Evolutionary conservation across 2,888 invertebrate species (phyloP), one percentile per base, ranked within the genome.

Genomic region (Tricholauxania praeusta): DNA sequence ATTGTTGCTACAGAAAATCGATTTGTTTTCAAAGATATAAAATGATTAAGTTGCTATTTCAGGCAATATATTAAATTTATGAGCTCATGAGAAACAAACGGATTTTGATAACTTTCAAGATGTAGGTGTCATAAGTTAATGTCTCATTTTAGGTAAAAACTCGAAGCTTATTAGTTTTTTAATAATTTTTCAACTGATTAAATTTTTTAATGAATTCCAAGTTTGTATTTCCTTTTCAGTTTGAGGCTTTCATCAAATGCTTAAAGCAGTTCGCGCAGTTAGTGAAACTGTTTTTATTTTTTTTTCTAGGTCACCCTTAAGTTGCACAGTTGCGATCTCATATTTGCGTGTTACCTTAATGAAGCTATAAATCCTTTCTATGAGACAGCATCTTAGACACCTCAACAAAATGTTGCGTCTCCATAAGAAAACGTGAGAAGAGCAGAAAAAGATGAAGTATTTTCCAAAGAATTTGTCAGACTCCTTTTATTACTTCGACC

Each of bases 321-420:
- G 7, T 39, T 39, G 39, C 39, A 39, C 60, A 28, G 39, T 8
- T 28, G 32, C 10, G 15, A 39, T n/a, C 60, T 66, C 72, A 74
- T 74, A 74, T 65, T 59, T 72, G 51, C 69, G 59, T 74, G 72
- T 72, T 74, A 49, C 70, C 55, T 66, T 75, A 75, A 75, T 74
- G 75, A 75, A 75, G 75, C 59, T 69, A 75, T 75, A 74, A 75
- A 75, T 75, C 70, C 47, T 74, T 32, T 70, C 62, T 74, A 75
- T 75, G 73, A 57, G 73, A 55, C 64, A 51, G 32, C 70, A 74
- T 73, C 72, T 72, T 53, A 72, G 67, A 72, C 72, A 67, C 72
- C 72, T 68, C 49, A 48, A 71, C 60, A 66, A 62, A 22, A 66
- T 71, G 62, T 15, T 68, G 51, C 48, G 48, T 71, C 71, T 65